Conservation (phyloP, 2,113 vertebrate genomes). For the Carollia perspicillata region DNA sequence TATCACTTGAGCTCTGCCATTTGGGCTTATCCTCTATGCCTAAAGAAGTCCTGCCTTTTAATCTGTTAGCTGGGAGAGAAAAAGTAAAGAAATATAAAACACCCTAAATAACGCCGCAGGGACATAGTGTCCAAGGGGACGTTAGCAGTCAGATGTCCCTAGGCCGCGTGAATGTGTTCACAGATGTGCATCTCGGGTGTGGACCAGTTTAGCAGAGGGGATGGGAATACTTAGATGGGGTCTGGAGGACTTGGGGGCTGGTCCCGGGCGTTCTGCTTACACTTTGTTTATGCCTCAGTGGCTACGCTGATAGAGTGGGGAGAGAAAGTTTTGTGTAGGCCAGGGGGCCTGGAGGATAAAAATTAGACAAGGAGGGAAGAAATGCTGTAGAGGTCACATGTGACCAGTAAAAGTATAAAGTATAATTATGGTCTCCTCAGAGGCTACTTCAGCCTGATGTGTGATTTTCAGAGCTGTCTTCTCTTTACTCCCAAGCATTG, state of each 20-base stretch:
- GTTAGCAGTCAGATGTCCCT: not conserved
- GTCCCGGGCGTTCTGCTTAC: not conserved
- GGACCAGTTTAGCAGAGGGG: not conserved
- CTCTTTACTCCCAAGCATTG: not conserved
- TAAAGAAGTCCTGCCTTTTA: constrained; percentile 72
- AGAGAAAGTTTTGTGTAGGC: not conserved
- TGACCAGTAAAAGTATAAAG: not conserved
- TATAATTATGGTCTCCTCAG: not conserved
- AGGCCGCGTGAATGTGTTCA: not conserved
- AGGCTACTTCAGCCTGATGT: not conserved
- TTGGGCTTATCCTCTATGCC: constrained; percentile 75
- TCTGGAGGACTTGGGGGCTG: not conserved
- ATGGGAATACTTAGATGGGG: not conserved
- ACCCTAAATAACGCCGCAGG: constrained; percentile 13
- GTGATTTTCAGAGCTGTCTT: not conserved
- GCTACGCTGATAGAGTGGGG: not conserved
- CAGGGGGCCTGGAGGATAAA: not conserved
- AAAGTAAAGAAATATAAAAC: constrained; percentile 22
- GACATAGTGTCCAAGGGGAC: constrained; percentile 31
- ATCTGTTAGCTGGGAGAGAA: constrained; percentile 47
- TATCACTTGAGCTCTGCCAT: constrained; percentile 77
- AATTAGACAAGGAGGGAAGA: not conserved
- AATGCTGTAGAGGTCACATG: not conserved
- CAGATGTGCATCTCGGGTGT: not conserved
- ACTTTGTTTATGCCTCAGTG: not conserved